Evolutionary conservation across 1,140 invertebrate genomes (phyloP).

Genomic region (Venturia canescens): DNA sequence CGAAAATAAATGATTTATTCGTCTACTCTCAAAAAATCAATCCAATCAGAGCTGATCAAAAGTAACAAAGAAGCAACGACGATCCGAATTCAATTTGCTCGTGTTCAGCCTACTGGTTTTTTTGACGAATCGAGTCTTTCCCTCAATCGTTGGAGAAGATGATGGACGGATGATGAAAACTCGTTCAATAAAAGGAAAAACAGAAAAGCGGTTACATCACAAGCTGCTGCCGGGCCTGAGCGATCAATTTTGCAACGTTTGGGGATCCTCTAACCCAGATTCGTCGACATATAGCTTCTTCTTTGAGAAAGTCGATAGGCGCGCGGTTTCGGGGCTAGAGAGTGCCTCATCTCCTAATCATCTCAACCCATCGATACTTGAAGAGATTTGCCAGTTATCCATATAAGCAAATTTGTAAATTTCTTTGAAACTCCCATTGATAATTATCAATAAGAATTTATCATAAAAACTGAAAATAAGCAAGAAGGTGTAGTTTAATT

Average conservation of each 20-base stretch:
- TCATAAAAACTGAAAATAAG: too few relatives aligned
- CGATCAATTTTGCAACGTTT: slow-evolving; percentile 41
- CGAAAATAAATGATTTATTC: too few relatives aligned
- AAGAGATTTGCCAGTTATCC: too few relatives aligned
- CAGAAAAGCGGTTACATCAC: slow-evolving; percentile 32
- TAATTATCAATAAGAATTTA: too few relatives aligned
- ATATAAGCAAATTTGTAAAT: too few relatives aligned
- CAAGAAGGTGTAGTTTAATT: too few relatives aligned
- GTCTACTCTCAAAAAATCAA: not conserved
- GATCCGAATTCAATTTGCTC: not conserved
- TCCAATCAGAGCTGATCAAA: not conserved
- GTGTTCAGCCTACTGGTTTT: not conserved
- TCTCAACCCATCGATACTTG: not conserved
- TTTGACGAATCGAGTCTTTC: too few relatives aligned
- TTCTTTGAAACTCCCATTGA: too few relatives aligned
- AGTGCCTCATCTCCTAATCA: not conserved
- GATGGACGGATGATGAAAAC: not conserved
- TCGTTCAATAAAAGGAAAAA: not conserved
- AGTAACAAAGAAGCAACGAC: too few relatives aligned
- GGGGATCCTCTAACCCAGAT: slow-evolving; percentile 47
- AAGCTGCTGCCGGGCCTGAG: slow-evolving; percentile 17
- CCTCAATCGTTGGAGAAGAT: not conserved
- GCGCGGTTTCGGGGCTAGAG: not conserved
- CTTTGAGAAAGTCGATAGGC: slow-evolving; percentile 30
- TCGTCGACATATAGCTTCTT: slow-evolving; percentile 22